Conservation (phyloP, 1,140 invertebrate genomes). For the Panagrolaimus sp. region DNA sequence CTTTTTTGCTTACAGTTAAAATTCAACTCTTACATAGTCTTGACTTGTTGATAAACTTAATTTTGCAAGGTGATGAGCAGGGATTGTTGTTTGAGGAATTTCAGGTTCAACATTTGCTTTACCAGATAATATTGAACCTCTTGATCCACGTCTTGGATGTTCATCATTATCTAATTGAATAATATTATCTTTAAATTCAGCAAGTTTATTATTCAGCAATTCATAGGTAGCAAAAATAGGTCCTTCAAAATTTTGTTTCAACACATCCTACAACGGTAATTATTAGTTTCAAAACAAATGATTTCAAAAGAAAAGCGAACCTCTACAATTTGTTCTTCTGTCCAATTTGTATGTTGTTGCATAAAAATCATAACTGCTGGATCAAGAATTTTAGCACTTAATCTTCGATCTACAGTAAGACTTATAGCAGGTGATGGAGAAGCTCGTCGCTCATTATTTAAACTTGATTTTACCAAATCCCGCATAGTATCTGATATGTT, state of each 20-base stretch:
- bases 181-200: slow-evolving; percentile 42
- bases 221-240: slow-evolving; percentile 52
- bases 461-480: slow-evolving; percentile 19
- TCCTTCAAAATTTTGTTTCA: slow-evolving; percentile 46
- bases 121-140: slow-evolving; percentile 56
- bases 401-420: slow-evolving; percentile 6
- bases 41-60: slow-evolving; percentile 46
- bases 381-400: slow-evolving; percentile 16
- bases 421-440: not conserved
- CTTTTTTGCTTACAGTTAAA: slow-evolving; percentile 15
- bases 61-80: slow-evolving; percentile 54
- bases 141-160: slow-evolving; percentile 44
- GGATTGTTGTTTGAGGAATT: slow-evolving; percentile 45
- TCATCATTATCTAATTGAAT: slow-evolving; percentile 48
- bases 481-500: slow-evolving; percentile 35
- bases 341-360: slow-evolving; percentile 57
- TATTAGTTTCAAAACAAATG: not conserved
- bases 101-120: slow-evolving; percentile 53
- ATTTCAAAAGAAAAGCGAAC: slow-evolving; percentile 23
- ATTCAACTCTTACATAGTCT: slow-evolving; percentile 41
- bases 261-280: slow-evolving; percentile 41
- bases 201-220: slow-evolving; percentile 40
- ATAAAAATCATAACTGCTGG: slow-evolving; percentile 42
- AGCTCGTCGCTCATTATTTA: not conserved
- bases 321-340: slow-evolving; percentile 53